Conservation (phyloP, 2,888 invertebrate genomes). For the Orthonevra nobilis region DNA sequence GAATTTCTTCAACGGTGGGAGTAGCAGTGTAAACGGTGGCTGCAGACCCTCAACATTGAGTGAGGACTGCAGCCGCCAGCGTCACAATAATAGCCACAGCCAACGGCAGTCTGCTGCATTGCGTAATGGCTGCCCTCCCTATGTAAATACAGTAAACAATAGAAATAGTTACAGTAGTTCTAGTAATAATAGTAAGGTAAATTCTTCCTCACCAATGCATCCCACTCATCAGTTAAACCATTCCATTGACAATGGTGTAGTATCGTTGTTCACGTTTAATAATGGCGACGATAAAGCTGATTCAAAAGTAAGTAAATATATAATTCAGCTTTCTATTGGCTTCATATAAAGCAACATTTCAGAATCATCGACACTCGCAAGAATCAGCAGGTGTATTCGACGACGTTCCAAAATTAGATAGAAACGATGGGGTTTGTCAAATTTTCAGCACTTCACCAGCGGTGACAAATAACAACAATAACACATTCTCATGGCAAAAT, state of each 20-base stretch:
- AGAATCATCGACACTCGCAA: constrained; percentile 32
- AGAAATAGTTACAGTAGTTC: constrained; percentile 64
- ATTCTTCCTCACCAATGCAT: constrained; percentile 32
- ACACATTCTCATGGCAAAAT: constrained; percentile 53
- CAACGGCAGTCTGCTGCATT: constrained; percentile 52
- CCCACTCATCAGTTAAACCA: constrained; percentile 56
- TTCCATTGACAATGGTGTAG: constrained; percentile 57
- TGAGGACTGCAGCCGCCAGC: constrained; percentile 69
- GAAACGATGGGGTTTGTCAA: constrained; percentile 25
- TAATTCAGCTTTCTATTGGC: background rate
- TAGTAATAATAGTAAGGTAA: constrained; percentile 64
- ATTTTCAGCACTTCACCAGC: constrained; percentile 7
- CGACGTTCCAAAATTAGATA: constrained; percentile 37
- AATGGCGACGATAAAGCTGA: constrained; percentile 23
- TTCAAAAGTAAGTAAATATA: constrained; percentile 28
- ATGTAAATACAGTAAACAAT: constrained; percentile 68
- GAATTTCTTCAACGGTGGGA: constrained; percentile 72
- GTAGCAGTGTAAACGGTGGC: constrained; percentile 44
- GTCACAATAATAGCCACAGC: constrained; percentile 47
- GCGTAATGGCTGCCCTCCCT: constrained; percentile 59
- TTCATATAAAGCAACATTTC: constrained; percentile 5
- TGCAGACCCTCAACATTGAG: constrained; percentile 32
- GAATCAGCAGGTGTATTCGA: constrained; percentile 12
- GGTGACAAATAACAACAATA: constrained; percentile 44
- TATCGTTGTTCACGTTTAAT: constrained; percentile 42